Base-by-base conservation (phyloP, 2,797 vertebrate genomes). In the Girardinus metallicus region DNA sequence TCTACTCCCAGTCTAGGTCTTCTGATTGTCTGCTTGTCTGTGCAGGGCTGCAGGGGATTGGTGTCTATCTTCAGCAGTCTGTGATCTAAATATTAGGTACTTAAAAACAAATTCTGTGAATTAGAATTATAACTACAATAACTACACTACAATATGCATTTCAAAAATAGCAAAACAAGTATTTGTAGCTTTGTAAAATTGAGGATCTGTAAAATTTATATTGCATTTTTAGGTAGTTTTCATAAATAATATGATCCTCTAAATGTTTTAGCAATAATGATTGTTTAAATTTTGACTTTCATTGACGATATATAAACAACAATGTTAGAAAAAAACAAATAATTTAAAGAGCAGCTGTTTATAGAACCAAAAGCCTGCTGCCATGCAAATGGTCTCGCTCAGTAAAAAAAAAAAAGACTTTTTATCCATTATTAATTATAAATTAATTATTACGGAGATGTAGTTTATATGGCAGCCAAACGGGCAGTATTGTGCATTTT, bases 401-500 rank as follows among this genome's bases (percentile, higher is more conserved):
- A 44, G 68, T 26, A 11, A 73, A 60, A 26, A 81, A 70, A 72
- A 78, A 79, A 47, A 46, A 46, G 5, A 0, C 1, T 4, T 16
- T 47, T 47, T 80, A 76, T 46, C 73, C 47, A 47, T 55, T 55
- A 8, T 78, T 71, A 83, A 86, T 66, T 31, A 75, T 46, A 71
- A 49, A 8, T 78, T 71, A 83, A 86, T 66, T 31, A 75, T 46
- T 62, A 49, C 57, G 23, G 9, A 78, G 44, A 26, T 9, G 44
- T 44, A 23, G 41, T 74, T 74, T 73, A 72, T 74, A 77, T 62
- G 74, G 47, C 68, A 5, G 46, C 15, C 46, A 49, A 49, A 49
- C 1, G 1, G 16, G 6, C 47, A 49, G 5, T 6, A 49, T 49
- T 49, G 18, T 49, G 16, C 47, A 49, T 49, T 49, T 49, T 18